Conservation (phyloP, 1,140 invertebrate genomes). For the Eubasilissa regina region DNA sequence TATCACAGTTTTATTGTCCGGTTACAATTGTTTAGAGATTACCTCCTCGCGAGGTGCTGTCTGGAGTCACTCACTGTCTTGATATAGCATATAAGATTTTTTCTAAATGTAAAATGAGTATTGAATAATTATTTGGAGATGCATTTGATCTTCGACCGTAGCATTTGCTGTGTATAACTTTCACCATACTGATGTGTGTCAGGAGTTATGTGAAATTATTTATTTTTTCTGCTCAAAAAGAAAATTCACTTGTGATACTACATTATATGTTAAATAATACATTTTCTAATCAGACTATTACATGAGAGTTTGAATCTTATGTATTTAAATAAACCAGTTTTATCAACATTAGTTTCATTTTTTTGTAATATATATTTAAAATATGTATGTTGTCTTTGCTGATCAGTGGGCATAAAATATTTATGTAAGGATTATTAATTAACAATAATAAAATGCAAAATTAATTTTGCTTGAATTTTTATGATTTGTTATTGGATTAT, state of each 20-base stretch:
- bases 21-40: not conserved
- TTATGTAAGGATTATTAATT: constrained; percentile 57
- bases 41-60: constrained; percentile 33
- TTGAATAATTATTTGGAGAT: constrained; percentile 28
- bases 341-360: constrained; percentile 44
- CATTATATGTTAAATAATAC: constrained; percentile 41
- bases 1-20: constrained; percentile 18
- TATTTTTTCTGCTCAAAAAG: constrained; percentile 45
- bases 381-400: constrained; percentile 58
- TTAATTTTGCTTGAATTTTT: constrained; percentile 56
- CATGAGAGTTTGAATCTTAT: constrained; percentile 26
- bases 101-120: constrained; percentile 57
- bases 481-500: constrained; percentile 48
- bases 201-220: constrained; percentile 37
- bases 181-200: constrained; percentile 3
- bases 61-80: constrained; percentile 49
- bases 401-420: constrained; percentile 60
- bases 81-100: constrained; percentile 58
- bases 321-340: constrained; percentile 38
- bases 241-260: constrained; percentile 49
- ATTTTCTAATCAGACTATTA: constrained; percentile 39
- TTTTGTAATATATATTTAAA: constrained; percentile 56
- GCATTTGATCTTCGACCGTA: constrained; percentile 32
- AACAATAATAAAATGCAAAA: constrained; percentile 60
- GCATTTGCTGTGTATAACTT: constrained; percentile 39